These are phyloP conservation scores for Subacronicta megacephala DNA, from an alignment of 2,888 invertebrate species.

Conservation along the genomic window DNA sequence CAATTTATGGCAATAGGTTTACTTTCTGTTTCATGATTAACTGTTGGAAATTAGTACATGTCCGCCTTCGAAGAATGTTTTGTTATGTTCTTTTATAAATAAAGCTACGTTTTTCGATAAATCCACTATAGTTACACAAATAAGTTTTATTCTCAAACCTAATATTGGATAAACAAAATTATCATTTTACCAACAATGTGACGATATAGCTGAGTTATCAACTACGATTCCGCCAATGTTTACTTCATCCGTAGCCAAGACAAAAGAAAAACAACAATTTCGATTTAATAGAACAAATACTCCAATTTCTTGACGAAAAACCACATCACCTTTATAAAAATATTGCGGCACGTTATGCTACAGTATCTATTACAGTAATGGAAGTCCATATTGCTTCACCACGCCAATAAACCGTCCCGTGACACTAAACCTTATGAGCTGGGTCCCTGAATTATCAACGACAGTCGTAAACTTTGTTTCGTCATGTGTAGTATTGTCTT, in stretches of 20 bases:
- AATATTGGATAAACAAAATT: background rate
- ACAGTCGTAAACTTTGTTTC: constrained; percentile 62
- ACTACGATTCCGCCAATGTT: background rate
- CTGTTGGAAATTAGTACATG: too few relatives aligned
- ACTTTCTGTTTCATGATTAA: too few relatives aligned
- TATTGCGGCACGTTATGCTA: constrained; percentile 27
- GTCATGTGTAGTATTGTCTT: constrained; percentile 56
- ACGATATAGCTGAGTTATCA: too few relatives aligned
- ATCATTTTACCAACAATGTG: too few relatives aligned
- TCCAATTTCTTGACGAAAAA: constrained; percentile 2
- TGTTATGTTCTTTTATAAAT: too few relatives aligned
- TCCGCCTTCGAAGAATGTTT: too few relatives aligned
- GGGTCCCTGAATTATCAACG: constrained; percentile 62
- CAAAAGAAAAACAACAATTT: background rate
- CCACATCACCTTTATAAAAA: constrained; percentile 28
- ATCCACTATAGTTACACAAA: too few relatives aligned
- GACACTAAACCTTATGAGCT: constrained; percentile 58
- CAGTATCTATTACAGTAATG: constrained; percentile 60
- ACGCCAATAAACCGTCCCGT: constrained; percentile 59
- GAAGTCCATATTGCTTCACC: constrained; percentile 57
- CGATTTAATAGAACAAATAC: background rate
- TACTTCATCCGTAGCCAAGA: background rate
- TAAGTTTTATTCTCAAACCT: too few relatives aligned
- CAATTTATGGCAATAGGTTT: too few relatives aligned
- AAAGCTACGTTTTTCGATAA: too few relatives aligned